These are phyloP conservation scores for Protophormia terraenovae DNA, from an alignment of 2,888 invertebrate genomes.

Conservation along the genomic window DNA sequence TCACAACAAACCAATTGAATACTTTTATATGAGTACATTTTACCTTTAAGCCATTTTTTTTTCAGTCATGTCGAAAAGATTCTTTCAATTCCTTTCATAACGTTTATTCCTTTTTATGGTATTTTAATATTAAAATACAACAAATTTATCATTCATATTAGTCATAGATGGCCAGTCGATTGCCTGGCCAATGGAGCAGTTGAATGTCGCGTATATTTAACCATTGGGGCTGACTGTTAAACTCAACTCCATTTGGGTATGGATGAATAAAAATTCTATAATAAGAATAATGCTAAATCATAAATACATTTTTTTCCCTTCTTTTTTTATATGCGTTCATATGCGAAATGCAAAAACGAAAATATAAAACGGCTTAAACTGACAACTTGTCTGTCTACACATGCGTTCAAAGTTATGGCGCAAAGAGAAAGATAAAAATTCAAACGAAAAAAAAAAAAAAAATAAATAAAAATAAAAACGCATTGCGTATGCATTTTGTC, in stretches of 20 bases:
- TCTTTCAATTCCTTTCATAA: constrained; percentile 29
- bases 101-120: not conserved
- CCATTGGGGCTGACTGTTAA: constrained; percentile 18
- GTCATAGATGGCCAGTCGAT: constrained; percentile 56
- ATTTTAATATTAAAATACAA: constrained; percentile 45
- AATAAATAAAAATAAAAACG: not conserved
- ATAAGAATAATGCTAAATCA: constrained; percentile 37
- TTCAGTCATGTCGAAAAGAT: constrained; percentile 34
- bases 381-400: constrained; percentile 60
- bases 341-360: constrained; percentile 35
- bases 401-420: constrained; percentile 39
- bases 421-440: no score
- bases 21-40: not conserved
- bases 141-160: constrained; percentile 58
- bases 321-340: constrained; percentile 15
- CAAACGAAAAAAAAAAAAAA: not conserved
- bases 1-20: constrained; percentile 61
- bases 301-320: not conserved
- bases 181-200: constrained; percentile 36
- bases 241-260: constrained; percentile 6
- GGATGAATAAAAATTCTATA: constrained; percentile 15
- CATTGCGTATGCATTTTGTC: not conserved
- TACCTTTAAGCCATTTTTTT: no score
- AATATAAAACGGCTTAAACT: constrained; percentile 52
- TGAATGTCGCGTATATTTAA: constrained; percentile 10